Percentiles rank a stretch among this genome's conserved stretches.
phyloP scores from a whole-genome alignment of 2,888 invertebrate genomes.

The Stramonita haemastoma region DNA sequence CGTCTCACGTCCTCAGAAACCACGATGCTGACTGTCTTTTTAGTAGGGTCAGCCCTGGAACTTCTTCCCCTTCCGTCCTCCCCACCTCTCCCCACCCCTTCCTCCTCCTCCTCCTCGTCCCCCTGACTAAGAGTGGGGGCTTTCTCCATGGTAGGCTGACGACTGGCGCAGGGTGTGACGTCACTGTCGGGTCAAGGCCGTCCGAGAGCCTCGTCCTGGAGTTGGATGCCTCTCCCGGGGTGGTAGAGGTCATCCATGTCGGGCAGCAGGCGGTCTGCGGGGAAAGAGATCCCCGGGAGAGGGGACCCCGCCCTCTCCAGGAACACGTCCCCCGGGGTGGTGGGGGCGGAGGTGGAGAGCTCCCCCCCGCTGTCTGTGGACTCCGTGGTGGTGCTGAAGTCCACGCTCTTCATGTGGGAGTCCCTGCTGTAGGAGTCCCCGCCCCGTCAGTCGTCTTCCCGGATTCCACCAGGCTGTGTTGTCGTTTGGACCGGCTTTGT shows the following conservation, averaged over 20 bases:
- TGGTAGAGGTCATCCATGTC: constrained; percentile 42
- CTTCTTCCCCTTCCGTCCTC: background rate
- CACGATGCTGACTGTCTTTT: constrained; percentile 41
- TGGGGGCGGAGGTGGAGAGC: constrained; percentile 20
- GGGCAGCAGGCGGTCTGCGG: background rate
- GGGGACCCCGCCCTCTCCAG: constrained; percentile 12
- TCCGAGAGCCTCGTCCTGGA: constrained; percentile 32
- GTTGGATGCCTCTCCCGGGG: background rate
- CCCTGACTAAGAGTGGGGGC: constrained; percentile 19
- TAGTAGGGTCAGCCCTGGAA: background rate
- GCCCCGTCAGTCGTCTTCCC: background rate
- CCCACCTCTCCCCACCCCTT: background rate
- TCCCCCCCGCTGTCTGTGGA: constrained; percentile 55
- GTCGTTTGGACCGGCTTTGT: constrained; percentile 47
- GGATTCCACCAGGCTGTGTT: constrained; percentile 44
- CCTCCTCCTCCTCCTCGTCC: background rate
- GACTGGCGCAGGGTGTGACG: constrained; percentile 51
- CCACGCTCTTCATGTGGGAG: constrained; percentile 48
- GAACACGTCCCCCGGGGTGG: constrained; percentile 33
- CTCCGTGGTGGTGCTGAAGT: constrained; percentile 54
- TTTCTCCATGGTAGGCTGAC: constrained; percentile 52
- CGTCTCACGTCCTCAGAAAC: constrained; percentile 32
- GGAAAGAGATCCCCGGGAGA: background rate
- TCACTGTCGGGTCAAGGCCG: constrained; percentile 50
- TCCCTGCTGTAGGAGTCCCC: constrained; percentile 36